A percentile compares a stretch with the other conserved stretches of the same genome.
Conservation (phyloP, 2,888 invertebrate species). For the Schizaphis graminum region DNA sequence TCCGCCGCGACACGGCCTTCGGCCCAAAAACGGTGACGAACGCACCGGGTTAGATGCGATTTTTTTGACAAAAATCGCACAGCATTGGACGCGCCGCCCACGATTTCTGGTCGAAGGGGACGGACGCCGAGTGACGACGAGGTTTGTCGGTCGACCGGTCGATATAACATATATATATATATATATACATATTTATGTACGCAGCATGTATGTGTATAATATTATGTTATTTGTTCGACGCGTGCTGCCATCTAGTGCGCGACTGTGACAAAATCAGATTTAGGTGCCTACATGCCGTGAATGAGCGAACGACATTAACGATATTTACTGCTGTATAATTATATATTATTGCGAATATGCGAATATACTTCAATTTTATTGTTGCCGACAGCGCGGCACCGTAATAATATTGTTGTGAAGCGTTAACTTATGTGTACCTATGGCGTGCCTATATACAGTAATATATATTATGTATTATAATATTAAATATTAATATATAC, state of each 20-base stretch:
- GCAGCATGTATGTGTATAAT: neutral
- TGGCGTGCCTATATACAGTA: neutral
- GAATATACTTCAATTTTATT: neutral
- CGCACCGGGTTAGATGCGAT: neutral
- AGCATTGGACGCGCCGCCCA: slow-evolving; percentile 58
- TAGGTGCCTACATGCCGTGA: neutral
- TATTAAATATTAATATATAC: too few species aligned
- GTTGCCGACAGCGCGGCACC: neutral
- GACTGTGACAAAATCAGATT: neutral
- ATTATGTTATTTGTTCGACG: neutral
- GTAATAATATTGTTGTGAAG: neutral
- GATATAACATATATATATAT: neutral
- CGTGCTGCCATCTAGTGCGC: slow-evolving; percentile 25
- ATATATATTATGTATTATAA: neutral
- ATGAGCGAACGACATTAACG: neutral
- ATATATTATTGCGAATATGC: neutral
- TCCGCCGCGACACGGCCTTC: neutral
- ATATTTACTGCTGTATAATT: neutral
- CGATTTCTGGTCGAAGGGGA: slow-evolving; percentile 18
- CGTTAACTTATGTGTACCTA: neutral
- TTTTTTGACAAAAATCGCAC: slow-evolving; percentile 59
- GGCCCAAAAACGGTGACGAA: neutral
- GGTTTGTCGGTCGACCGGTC: slow-evolving; percentile 30
- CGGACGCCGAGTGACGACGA: neutral
- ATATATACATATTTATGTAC: neutral